Base-by-base conservation (phyloP, 2,797 vertebrate species). In the Eupleurogrammus muticus region DNA sequence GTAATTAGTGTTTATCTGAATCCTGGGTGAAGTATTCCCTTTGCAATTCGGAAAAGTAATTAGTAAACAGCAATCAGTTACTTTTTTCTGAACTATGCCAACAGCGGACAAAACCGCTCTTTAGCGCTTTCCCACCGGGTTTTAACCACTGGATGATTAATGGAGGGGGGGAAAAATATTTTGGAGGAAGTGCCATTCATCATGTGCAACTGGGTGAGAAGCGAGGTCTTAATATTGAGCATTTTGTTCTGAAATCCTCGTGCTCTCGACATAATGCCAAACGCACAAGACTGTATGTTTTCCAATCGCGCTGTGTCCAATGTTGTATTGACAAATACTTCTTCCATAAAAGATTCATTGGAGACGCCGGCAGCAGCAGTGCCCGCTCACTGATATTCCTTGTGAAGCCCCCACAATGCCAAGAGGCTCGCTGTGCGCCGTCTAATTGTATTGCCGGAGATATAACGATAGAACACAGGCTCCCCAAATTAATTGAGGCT, bases 401-500 rank as follows among this genome's bases (percentile, higher is more conserved):
- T 88, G 86, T 88, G 74, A 72, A 79, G 86, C 82, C 42, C n/a
- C 73, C 50, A 83, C 83, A 84, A 82, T 87, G 84, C 82, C 72
- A 73, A 70, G 79, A 82, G 76, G 66, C 70, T 73, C 28, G 77
- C 84, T 80, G 86, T 80, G 83, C 75, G 79, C 84, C 81, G 80
- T 87, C 83, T 91, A 86, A 89, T 90, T 89, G 87, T 89, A 80
- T 87, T 89, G 70, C 75, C 48, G 75, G 76, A 82, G 84, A 88
- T 87, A 84, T 85, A 86, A 91, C 87, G 90, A 90, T 83, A 87
- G 83, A 90, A 91, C 83, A 88, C 87, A 86, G 79, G 77, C 90
- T 84, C 79, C 76, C 81, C 83, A 88, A 90, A 93, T 93, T 87
- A 93, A 93, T 91, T 85, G 85, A 91, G 84, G 79, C 81, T 90